Percentiles rank a stretch among this genome's conserved stretches.
phyloP scores from a whole-genome alignment of 1,140 invertebrate genomes.

The Achatina immaculata region DNA sequence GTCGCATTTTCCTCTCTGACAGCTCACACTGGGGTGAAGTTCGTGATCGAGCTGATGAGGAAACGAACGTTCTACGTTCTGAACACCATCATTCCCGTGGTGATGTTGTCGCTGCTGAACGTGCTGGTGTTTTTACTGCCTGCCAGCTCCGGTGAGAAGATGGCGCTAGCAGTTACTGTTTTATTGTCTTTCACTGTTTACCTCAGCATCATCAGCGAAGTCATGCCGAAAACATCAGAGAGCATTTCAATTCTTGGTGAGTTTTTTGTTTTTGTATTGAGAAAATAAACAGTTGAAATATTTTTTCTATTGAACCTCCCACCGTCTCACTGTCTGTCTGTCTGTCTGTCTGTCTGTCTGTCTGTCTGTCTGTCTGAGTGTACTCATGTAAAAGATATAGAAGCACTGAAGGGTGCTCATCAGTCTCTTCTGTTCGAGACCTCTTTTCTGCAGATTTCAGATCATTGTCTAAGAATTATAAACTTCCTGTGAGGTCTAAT shows the following conservation, averaged over 20 bases:
- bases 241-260: conserved; percentile 75
- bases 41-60: conserved; percentile 63
- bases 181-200: conserved; percentile 76
- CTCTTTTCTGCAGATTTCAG: too few relatives aligned
- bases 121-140: conserved; percentile 76
- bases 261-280: too few relatives aligned
- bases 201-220: conserved; percentile 75
- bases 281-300: too few relatives aligned
- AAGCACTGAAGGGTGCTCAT: too few relatives aligned
- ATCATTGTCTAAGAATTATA: too few relatives aligned
- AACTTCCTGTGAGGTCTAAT: too few relatives aligned
- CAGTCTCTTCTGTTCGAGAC: too few relatives aligned
- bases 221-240: conserved; percentile 76
- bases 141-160: conserved; percentile 76
- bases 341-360: too few relatives aligned
- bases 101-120: conserved; percentile 75
- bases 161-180: conserved; percentile 75
- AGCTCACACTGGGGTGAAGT: conserved; percentile 57
- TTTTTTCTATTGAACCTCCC: too few relatives aligned
- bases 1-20: conserved; percentile 27
- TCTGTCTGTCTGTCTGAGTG: too few relatives aligned
- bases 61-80: conserved; percentile 72
- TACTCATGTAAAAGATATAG: too few relatives aligned
- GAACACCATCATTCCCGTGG: conserved; percentile 75
- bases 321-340: too few relatives aligned